A percentile compares a stretch with the other conserved stretches of the same genome.
These are phyloP conservation scores for Epicauta chinensis DNA, from an alignment of 1,140 invertebrate species.

Conservation along the genomic window DNA sequence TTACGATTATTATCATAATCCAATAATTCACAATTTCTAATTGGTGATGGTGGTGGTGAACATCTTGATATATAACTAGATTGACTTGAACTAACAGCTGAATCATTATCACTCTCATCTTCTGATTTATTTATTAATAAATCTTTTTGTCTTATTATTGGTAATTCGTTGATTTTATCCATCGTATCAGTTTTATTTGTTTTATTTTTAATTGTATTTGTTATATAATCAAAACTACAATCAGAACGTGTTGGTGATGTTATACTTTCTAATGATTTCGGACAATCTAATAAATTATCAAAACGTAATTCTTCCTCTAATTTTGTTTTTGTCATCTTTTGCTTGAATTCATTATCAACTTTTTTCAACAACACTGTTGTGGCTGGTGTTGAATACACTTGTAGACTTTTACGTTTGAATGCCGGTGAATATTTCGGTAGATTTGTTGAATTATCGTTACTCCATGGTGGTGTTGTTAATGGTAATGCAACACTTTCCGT, in stretches of 20 bases:
- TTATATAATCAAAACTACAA: constrained; percentile 47
- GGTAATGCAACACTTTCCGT: constrained; percentile 11
- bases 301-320: constrained; percentile 15
- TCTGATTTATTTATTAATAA: constrained; percentile 36
- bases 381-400: constrained; percentile 52
- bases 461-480: constrained; percentile 45
- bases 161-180: constrained; percentile 15
- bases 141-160: constrained; percentile 11
- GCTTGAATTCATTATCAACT: constrained; percentile 13
- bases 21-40: constrained; percentile 20
- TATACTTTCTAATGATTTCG: constrained; percentile 55
- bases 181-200: too few relatives aligned
- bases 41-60: constrained; percentile 54
- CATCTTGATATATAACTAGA: constrained; percentile 64
- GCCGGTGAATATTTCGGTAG: constrained; percentile 78
- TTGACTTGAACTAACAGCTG: constrained; percentile 72
- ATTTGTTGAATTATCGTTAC: constrained; percentile 42
- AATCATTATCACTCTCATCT: constrained; percentile 80
- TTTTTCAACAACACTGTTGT: constrained; percentile 35
- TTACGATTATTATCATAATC: constrained; percentile 11
- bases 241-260: constrained; percentile 52
- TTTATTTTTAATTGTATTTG: constrained; percentile 29
- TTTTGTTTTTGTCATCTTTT: constrained; percentile 12
- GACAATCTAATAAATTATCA: constrained; percentile 34
- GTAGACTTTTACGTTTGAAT: constrained; percentile 68